These are phyloP conservation scores for Thalassoma bifasciatum DNA, from an alignment of 2,113 vertebrate genomes.

Conservation along the genomic window DNA sequence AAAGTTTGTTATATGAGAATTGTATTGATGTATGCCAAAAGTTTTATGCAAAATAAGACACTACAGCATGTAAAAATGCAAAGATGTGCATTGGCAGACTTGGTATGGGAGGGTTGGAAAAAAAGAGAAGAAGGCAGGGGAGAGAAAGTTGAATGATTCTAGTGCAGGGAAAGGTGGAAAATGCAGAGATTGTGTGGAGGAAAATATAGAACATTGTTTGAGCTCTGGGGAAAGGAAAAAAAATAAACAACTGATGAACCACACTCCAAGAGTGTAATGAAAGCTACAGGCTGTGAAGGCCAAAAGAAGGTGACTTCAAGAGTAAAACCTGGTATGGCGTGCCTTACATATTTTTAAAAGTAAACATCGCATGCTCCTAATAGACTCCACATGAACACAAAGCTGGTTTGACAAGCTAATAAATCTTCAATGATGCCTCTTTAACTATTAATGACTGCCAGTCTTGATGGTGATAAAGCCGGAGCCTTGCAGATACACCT, in stretches of 20 bases:
- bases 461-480: slow-evolving; percentile 41
- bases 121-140: not conserved
- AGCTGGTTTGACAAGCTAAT: slow-evolving; percentile 48
- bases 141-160: slow-evolving; percentile 1
- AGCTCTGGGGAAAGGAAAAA: slow-evolving; percentile 30
- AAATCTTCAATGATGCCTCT: slow-evolving; percentile 50
- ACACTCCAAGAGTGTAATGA: slow-evolving; percentile 30
- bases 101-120: no score
- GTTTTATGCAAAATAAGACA: no score
- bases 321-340: slow-evolving; percentile 17
- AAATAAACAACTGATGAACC: slow-evolving; percentile 30
- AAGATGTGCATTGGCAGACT: no score
- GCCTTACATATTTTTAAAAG: slow-evolving; percentile 38
- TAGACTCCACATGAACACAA: slow-evolving; percentile 35
- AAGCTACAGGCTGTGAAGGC: slow-evolving; percentile 42
- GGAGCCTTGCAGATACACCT: slow-evolving; percentile 34
- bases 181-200: not conserved
- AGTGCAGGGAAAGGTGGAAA: slow-evolving; percentile 8
- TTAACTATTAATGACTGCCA: slow-evolving; percentile 62
- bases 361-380: slow-evolving; percentile 38
- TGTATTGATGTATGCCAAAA: no score
- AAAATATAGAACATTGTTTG: slow-evolving; percentile 15
- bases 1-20: no score
- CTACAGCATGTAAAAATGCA: no score
- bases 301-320: slow-evolving; percentile 42